Conservation (phyloP, 2,888 invertebrate species). For the Neoascia interrupta region DNA sequence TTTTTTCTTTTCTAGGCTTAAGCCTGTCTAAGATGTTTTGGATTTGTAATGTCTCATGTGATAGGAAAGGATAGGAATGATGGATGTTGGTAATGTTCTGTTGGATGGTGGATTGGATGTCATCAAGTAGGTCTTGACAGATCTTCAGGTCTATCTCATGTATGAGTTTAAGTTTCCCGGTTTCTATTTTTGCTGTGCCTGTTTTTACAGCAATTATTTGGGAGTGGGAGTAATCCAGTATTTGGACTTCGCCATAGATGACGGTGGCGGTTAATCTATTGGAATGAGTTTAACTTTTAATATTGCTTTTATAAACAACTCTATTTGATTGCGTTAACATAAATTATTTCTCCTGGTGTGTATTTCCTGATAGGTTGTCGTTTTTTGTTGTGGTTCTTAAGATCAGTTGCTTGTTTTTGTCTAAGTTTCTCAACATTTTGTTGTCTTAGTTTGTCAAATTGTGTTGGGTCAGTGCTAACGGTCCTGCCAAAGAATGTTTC, state of each 20-base stretch:
- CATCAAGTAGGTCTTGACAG: neutral
- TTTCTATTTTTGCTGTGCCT: neutral
- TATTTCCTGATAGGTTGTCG: neutral
- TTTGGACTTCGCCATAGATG: neutral
- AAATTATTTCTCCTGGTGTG: slow-evolving; percentile 1
- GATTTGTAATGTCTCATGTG: neutral
- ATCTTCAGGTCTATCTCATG: neutral
- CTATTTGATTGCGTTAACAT: neutral
- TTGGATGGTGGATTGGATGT: neutral
- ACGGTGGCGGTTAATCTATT: neutral
- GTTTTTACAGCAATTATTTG: neutral
- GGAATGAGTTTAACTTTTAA: neutral
- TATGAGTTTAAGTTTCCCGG: neutral
- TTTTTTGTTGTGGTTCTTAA: neutral
- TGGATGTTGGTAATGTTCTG: neutral
- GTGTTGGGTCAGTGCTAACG: neutral
- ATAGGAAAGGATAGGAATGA: neutral
- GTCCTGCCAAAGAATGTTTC: neutral
- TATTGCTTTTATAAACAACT: neutral
- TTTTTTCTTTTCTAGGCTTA: slow-evolving; percentile 25
- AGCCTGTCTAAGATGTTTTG: neutral
- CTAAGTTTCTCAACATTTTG: neutral
- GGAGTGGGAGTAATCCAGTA: neutral
- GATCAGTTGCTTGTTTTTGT: neutral
- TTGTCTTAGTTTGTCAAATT: neutral